Base-by-base conservation (phyloP, 2,113 vertebrate species). In the rabbit (Oryctolagus cuniculus) region DNA sequence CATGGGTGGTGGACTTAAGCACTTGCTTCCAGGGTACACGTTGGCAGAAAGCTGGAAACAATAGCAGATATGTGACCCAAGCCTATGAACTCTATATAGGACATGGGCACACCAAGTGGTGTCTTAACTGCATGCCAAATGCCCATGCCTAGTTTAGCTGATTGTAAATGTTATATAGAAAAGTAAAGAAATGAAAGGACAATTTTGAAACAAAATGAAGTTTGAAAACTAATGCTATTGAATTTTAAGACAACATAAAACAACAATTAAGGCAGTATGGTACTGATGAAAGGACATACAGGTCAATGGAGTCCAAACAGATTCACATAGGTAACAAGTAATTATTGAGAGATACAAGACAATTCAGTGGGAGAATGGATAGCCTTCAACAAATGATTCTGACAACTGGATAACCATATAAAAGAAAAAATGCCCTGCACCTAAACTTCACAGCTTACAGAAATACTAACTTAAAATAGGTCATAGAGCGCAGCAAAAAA, bases 311-410 rank as follows among this genome's bases (percentile, higher is more conserved):
- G n/a, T 44, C 22, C 24, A 15, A 84, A 5, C 3, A 92, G 29
- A 86, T 27, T 53, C n/a, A 53, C 53, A 67, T 13, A 95, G 89
- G 77, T 19, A 88, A 17, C 66, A 74, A 74, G 0, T 77, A 53
- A 79, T 63, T 93, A 79, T 74, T 92, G 55, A 84, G 64, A 70
- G 36, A 29, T 83, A 9, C 27, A 90, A 72, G 84, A 87, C 67
- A 80, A 74, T 44, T 90, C 55, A 79, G 24, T 87, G 61, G 58
- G 31, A 17, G 31, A 88, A 89, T 44, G 36, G 7, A 87, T 6
- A 38, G 9, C 29, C n/a, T 89, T 78, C 53, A 66, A 80, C 27
- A 93, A 86, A 89, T 61, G 1, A 77, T 93, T 89, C 34, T 79
- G 17, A 75, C 29, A 84, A 80, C 0, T 44, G 10, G 15, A 53